A percentile compares a stretch with the other conserved stretches of the same genome.
Evolutionary conservation across 2,797 vertebrate species (phyloP).

Genomic region (Anguilla obscura): DNA sequence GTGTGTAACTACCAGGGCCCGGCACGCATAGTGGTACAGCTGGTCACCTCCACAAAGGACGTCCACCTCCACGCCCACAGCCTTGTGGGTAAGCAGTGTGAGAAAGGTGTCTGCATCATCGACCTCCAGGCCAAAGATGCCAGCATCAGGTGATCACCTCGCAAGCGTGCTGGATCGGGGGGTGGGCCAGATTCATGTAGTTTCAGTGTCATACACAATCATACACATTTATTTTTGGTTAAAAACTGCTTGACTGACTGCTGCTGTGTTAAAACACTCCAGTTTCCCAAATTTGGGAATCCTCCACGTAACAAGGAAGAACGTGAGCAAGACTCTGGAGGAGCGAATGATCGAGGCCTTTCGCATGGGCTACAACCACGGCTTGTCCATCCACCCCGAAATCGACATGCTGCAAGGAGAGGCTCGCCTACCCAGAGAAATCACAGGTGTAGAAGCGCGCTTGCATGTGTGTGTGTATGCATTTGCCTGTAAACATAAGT

Average conservation of each 20-base stretch:
- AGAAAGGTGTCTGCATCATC: conserved; percentile 87
- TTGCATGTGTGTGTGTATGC: background rate
- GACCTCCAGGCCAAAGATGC: conserved; percentile 87
- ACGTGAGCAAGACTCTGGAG: conserved; percentile 90
- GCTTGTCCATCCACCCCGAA: conserved; percentile 83
- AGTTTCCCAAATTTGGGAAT: conserved; percentile 96
- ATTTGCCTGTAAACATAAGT: background rate
- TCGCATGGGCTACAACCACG: conserved; percentile 85
- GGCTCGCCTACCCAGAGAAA: conserved; percentile 78
- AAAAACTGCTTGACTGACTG: conserved; percentile 12
- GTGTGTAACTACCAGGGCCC: conserved; percentile 90
- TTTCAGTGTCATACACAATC: background rate
- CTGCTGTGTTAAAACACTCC: background rate
- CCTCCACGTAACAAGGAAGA: conserved; percentile 97
- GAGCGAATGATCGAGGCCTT: conserved; percentile 88
- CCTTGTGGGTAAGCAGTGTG: conserved; percentile 94
- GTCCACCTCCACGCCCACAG: conserved; percentile 93
- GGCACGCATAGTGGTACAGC: conserved; percentile 93
- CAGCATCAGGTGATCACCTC: conserved; percentile 78
- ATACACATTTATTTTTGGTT: background rate
- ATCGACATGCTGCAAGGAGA: conserved; percentile 80
- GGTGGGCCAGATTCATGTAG: background rate
- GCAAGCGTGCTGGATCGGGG: background rate
- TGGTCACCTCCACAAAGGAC: conserved; percentile 81
- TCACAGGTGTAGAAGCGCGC: conserved; percentile 73